Base-by-base conservation (phyloP, 2,888 invertebrate genomes). In the Drymonia ruficornis region DNA sequence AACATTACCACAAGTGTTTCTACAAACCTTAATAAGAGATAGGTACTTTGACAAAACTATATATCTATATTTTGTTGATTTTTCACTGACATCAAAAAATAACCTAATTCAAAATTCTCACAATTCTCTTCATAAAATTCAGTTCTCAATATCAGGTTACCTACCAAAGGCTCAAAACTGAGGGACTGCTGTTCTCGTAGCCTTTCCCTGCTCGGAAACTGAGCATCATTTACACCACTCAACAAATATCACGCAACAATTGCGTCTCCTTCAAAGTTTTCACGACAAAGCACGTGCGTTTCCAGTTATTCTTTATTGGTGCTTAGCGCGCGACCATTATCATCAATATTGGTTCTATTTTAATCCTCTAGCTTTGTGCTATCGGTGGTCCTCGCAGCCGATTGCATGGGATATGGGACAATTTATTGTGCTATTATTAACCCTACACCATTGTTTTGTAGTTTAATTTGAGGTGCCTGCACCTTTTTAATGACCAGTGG, bases 291-390 rank as follows among this genome's bases (percentile, higher is more conserved):
- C 29, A 28, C 18, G 16, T 31, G 46, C 18, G 15, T 31, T 44
- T 18, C n/a, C 28, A 13, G 15, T 13, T 28, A 45, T 28, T 23
- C 23, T 23, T 23, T 23, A 23, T 42, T n/a, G 28, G 45, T 65
- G 45, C 49, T 55, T 56, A 60, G 57, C 59, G 59, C 19, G 56
- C 43, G 53, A 50, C 65, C 48, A 63, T 64, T 76, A 81, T 80
- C 82, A 52, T 74, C 67, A 56, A 73, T 81, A 81, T 81, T 71
- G 69, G 67, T 67, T 68, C 56, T 65, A 63, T 72, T 80, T 74
- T 80, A 81, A 81, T 79, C 82, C 73, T 0, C 80, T 75, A 76
- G 56, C 34, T 40, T 59, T 13, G 43, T 45, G 59, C 55, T 58
- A 58, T 57, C 56, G 50, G 1, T 13, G 47, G 36, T 36, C 36